Conservation (phyloP, 2,888 invertebrate genomes). For the Antheraea yamamai region DNA sequence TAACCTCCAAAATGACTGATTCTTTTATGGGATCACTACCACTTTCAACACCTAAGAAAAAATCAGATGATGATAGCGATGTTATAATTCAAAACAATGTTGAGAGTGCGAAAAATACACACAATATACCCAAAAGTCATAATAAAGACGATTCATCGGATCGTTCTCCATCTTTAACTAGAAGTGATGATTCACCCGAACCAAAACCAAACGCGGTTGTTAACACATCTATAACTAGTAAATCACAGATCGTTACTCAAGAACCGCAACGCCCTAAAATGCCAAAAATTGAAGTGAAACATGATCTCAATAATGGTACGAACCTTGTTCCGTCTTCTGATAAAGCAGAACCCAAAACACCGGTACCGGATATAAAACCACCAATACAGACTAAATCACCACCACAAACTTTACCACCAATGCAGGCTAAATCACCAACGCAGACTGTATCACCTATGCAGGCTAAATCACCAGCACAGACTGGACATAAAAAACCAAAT, state of each 20-base stretch:
- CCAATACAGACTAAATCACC: conserved; percentile 38
- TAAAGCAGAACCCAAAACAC: conserved; percentile 60
- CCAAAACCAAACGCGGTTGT: conserved; percentile 56
- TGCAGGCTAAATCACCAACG: neutral
- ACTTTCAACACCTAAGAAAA: conserved; percentile 59
- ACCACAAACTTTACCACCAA: neutral
- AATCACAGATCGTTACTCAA: conserved; percentile 55
- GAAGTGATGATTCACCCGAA: conserved; percentile 78
- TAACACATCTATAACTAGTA: conserved; percentile 42
- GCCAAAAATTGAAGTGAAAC: conserved; percentile 50
- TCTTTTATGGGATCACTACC: conserved; percentile 74
- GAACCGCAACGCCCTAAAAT: conserved; percentile 70
- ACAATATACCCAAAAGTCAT: conserved; percentile 43
- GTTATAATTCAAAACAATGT: conserved; percentile 65
- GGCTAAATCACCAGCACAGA: conserved; percentile 36
- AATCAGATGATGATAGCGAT: conserved; percentile 72
- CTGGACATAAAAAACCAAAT: conserved; percentile 64
- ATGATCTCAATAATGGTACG: conserved; percentile 42
- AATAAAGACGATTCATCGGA: conserved; percentile 66
- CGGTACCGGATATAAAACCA: conserved; percentile 54
- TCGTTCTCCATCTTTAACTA: conserved; percentile 75
- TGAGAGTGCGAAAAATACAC: conserved; percentile 42
- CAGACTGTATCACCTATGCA: neutral
- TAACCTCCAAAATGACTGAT: conserved; percentile 76
- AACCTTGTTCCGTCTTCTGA: conserved; percentile 47